phyloP scores from a whole-genome alignment of 2,797 vertebrate species.

The Myotis myotis region DNA sequence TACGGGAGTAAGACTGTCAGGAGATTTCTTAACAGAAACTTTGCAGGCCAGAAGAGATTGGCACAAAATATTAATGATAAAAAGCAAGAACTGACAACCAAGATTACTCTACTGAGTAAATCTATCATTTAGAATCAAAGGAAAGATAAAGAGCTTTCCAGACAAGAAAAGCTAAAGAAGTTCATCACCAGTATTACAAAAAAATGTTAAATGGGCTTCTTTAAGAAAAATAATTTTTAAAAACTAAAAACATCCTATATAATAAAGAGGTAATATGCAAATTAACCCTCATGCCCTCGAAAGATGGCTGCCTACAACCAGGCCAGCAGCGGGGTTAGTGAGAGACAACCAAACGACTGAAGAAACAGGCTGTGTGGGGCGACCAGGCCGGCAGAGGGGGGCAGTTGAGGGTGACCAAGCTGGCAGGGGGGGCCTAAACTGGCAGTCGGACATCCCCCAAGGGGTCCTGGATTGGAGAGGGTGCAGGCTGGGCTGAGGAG shows the following conservation, averaged over 20 bases:
- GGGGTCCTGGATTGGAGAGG: too few species aligned
- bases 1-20: neutral
- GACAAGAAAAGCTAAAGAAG: neutral
- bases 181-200: neutral
- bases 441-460: too few species aligned
- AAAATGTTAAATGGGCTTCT: neutral
- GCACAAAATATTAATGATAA: neutral
- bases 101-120: neutral
- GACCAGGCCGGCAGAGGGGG: too few species aligned
- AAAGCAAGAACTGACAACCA: neutral
- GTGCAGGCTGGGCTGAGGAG: too few species aligned
- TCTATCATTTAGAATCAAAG: neutral
- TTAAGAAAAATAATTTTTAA: neutral
- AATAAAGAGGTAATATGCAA: too few species aligned
- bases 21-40: neutral
- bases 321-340: too few species aligned
- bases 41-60: neutral
- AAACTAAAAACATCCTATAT: neutral
- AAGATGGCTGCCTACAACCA: too few species aligned
- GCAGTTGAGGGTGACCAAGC: too few species aligned
- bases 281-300: too few species aligned
- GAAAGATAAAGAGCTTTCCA: neutral
- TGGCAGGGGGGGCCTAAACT: too few species aligned
- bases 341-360: too few species aligned
- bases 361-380: too few species aligned